phyloP scores from a whole-genome alignment of 53 echinoderm and acorn worm species.

The Luidia sarsii region DNA sequence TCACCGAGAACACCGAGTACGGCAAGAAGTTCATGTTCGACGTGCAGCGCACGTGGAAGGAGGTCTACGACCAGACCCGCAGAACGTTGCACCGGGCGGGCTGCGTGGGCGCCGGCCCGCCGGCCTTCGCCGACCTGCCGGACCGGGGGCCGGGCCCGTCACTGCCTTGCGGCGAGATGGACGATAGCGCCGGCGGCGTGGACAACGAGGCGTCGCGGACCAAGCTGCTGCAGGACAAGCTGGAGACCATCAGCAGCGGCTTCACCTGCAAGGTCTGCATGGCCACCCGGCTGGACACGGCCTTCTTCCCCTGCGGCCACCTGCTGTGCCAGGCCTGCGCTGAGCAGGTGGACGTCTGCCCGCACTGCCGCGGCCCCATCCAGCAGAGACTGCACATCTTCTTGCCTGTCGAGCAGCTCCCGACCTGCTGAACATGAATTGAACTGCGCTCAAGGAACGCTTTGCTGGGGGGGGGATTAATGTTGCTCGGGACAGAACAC shows the following conservation, averaged over 20 bases:
- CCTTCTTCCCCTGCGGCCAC: slow-evolving; percentile 90
- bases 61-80: slow-evolving; percentile 86
- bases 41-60: slow-evolving; percentile 82
- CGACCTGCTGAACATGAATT: no score
- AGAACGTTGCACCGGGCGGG: slow-evolving; percentile 67
- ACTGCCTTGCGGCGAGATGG: no score
- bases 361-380: slow-evolving; percentile 68
- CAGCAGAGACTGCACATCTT: slow-evolving; percentile 77
- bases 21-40: slow-evolving; percentile 97
- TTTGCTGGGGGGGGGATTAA: no score
- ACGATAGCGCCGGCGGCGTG: slow-evolving; percentile 31
- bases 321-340: slow-evolving; percentile 77
- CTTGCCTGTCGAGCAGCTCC: slow-evolving; percentile 41
- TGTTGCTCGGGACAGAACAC: no score
- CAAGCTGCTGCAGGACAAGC: slow-evolving; percentile 53
- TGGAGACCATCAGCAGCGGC: slow-evolving; percentile 64
- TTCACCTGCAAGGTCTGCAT: slow-evolving; percentile 92
- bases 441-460: no score
- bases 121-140: background rate
- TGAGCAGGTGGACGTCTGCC: slow-evolving; percentile 68
- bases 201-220: slow-evolving; percentile 34
- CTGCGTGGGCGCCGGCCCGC: background rate
- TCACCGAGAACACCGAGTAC: slow-evolving; percentile 84
- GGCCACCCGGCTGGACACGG: slow-evolving; percentile 76
- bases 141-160: no score